Conservation (phyloP, 2,888 invertebrate genomes). For the Stenolophus ochropezus region DNA sequence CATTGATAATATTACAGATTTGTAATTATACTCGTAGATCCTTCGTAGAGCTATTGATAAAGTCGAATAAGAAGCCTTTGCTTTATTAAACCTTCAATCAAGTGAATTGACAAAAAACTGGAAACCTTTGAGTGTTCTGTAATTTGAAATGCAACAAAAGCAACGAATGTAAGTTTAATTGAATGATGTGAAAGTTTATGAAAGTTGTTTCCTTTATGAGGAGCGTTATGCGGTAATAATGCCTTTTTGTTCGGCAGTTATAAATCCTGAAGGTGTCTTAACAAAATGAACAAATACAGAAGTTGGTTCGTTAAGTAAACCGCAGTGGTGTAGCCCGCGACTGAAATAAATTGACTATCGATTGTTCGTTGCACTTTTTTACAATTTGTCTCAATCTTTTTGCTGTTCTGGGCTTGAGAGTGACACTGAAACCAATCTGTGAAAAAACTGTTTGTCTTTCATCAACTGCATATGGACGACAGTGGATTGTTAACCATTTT, state of each 20-base stretch:
- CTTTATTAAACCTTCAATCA: too few species aligned
- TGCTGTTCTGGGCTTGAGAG: conserved; percentile 20
- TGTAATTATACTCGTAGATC: too few species aligned
- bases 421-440: conserved; percentile 42
- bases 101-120: too few species aligned
- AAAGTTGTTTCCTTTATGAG: neutral
- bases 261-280: conserved; percentile 23
- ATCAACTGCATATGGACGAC: conserved; percentile 30
- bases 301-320: conserved; percentile 42
- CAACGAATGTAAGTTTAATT: neutral
- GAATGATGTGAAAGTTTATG: neutral
- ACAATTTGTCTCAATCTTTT: conserved; percentile 56
- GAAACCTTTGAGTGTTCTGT: too few species aligned
- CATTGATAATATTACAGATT: too few species aligned
- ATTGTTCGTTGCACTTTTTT: conserved; percentile 42
- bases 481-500: neutral
- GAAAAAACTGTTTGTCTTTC: conserved; percentile 42
- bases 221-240: neutral
- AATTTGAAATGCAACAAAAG: neutral
- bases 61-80: too few species aligned
- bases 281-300: conserved; percentile 43
- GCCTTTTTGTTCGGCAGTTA: neutral
- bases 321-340: neutral
- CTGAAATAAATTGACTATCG: conserved; percentile 52
- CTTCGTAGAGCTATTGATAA: too few species aligned